Evolutionary conservation across 92 coral and sea anemone species (phyloP).

Genomic region (Zoanthus sociatus): DNA sequence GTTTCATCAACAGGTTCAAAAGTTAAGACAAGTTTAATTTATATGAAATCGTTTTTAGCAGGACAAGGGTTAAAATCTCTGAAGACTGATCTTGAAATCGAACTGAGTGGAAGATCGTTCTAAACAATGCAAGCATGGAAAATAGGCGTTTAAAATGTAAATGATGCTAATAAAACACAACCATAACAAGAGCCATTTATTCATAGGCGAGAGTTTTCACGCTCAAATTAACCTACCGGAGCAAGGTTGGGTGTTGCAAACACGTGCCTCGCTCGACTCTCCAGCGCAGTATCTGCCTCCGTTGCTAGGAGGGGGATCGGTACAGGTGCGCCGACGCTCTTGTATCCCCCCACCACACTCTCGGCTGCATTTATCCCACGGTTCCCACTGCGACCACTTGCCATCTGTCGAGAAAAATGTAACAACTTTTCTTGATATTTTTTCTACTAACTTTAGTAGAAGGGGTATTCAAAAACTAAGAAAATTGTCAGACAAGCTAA

Average conservation of each 20-base stretch:
- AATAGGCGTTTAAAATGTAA: too few relatives aligned
- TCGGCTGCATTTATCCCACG: slow-evolving; percentile 81
- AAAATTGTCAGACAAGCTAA: too few relatives aligned
- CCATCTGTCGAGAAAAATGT: slow-evolving; percentile 66
- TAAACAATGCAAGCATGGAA: too few relatives aligned
- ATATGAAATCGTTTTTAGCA: too few relatives aligned
- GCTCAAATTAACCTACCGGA: slow-evolving; percentile 57
- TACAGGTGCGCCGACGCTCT: slow-evolving; percentile 80
- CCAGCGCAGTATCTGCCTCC: slow-evolving; percentile 92
- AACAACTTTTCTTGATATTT: too few relatives aligned
- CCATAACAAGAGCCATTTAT: background rate
- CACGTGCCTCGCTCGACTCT: slow-evolving; percentile 54
- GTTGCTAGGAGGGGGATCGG: slow-evolving; percentile 92
- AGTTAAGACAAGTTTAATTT: too few relatives aligned
- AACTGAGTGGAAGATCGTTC: background rate
- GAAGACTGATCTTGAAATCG: too few relatives aligned
- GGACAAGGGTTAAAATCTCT: too few relatives aligned
- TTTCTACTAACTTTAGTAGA: too few relatives aligned
- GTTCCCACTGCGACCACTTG: slow-evolving; percentile 85
- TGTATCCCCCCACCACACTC: slow-evolving; percentile 91
- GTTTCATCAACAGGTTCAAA: too few relatives aligned
- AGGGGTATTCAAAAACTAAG: too few relatives aligned
- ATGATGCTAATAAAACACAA: too few relatives aligned
- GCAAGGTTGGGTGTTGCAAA: slow-evolving; percentile 83
- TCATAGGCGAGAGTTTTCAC: background rate